A percentile compares a stretch with the other conserved stretches of the same genome.
phyloP scores from a whole-genome alignment of 2,888 invertebrate genomes.

The Neoitamus cyanurus region DNA sequence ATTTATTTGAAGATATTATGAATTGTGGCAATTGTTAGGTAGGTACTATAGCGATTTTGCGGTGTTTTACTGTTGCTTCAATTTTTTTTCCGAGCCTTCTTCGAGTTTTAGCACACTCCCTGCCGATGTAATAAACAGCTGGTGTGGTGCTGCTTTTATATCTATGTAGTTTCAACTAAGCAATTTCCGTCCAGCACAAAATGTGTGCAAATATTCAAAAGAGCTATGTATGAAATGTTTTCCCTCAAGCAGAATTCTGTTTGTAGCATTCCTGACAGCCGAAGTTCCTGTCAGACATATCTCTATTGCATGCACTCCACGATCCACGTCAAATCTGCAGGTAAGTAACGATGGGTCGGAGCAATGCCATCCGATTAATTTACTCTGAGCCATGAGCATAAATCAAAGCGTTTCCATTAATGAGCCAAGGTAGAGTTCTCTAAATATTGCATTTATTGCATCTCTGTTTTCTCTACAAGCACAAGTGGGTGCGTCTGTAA shows the following conservation, averaged over 20 bases:
- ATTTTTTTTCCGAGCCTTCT: too few species aligned
- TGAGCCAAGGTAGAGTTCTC: not conserved
- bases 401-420: conserved; percentile 30
- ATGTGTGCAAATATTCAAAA: too few species aligned
- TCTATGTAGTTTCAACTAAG: too few species aligned
- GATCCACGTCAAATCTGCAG: not conserved
- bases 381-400: not conserved
- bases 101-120: too few species aligned
- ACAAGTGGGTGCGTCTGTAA: not conserved
- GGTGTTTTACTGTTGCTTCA: too few species aligned
- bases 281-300: not conserved
- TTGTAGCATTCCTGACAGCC: not conserved
- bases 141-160: too few species aligned
- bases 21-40: too few species aligned
- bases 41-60: too few species aligned
- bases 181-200: too few species aligned
- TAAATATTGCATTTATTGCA: conserved; percentile 27
- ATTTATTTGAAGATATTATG: too few species aligned
- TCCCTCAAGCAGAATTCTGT: not conserved
- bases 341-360: not conserved
- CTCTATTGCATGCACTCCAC: not conserved
- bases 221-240: not conserved
- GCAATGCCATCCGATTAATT: not conserved
- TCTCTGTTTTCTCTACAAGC: conserved; percentile 22
- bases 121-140: too few species aligned